Evolutionary conservation across 2,888 invertebrate genomes (phyloP), one percentile per base, ranked within the genome.

Genomic region (Tachina grossa): DNA sequence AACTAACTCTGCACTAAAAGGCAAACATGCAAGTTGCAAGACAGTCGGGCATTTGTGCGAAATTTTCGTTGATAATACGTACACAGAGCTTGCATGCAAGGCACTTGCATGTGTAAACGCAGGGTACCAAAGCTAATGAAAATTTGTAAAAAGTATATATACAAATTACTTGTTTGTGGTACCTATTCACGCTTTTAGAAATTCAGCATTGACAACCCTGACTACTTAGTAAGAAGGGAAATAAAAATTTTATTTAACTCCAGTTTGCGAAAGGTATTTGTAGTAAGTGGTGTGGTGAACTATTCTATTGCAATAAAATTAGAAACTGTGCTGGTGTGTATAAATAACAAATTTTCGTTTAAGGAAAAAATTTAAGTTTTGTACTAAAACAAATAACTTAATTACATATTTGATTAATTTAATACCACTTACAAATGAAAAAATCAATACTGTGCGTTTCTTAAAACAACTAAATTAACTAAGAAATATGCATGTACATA

Each of bases 181-280:
- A n/a, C n/a, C 11, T 16, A 14, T 51, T 51, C 45, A 43, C 11
- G 45, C 9, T 71, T 74, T 63, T 11, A 1, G 0, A 51, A 49
- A 63, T 22, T 45, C 14, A 39, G n/a, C 9, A 47, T 55, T 79
- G 63, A 31, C 79, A 63, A 22, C 79, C 14, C 79, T 71, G 66
- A 5, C 4, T 9, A 49, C 13, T 68, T 59, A 31, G 63, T 19
- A 68, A 82, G 69, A 83, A 72, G 63, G 59, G 72, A 47, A 57
- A 78, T 11, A n/a, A 65, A 45, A 72, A 47, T 49, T 59, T 68
- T 39, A 51, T 61, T 72, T 59, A 66, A 77, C 72, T 59, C 31
- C 57, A 83, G 83, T 83, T 78, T 68, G 59, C 66, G 45, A 83
- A 53, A 43, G 51, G 72, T 72, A 66, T 78, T 78, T 59, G 59